Base-by-base conservation (phyloP, 2,113 vertebrate genomes). In the Corythoichthys intestinalis region DNA sequence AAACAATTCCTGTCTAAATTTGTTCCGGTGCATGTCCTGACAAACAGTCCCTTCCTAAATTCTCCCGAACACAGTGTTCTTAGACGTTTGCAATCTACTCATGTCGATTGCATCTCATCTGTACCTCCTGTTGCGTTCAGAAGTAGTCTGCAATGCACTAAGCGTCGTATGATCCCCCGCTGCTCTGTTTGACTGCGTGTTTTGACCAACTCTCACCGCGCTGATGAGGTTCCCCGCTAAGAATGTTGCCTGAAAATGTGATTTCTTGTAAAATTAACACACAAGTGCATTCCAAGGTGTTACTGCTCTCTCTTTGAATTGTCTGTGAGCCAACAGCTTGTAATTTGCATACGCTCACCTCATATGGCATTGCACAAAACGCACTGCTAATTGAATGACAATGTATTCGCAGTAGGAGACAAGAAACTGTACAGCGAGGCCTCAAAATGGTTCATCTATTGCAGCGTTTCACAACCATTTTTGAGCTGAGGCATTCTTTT, bases 81-180 rank as follows among this genome's bases (percentile, higher is more conserved):
- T 37, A 49, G 14, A 65, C 65, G 57, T 56, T 48, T 44, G 72
- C 64, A n/a, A 48, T 54, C 46, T 44, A 64, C 46, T 60, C 35
- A 46, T 50, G 62, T 65, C 76, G 58, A 57, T n/a, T 48, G 61
- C 49, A 50, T 49, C 54, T 80, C 69, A 62, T 9, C 46, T 2
- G 2, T 66, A 69, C 73, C 63, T 69, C 69, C 47, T 57, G 63
- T 58, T 49, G n/a, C 57, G 66, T 71, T 79, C 39, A 46, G 68
- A 76, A 49, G 75, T 58, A 81, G 80, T 75, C 14, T 5, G 28
- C 67, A 60, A 83, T 73, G 74, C 72, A 65, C 15, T 54, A 4
- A 80, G 71, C 76, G 49, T 49, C 28, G 6, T 57, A 76, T 76
- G 52, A 78, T 81, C 73, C 72, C 76, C 67, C 65, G 67, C 52